Evolutionary conservation across 2,113 vertebrate genomes (phyloP).

Genomic region (Eulemur macaco): DNA sequence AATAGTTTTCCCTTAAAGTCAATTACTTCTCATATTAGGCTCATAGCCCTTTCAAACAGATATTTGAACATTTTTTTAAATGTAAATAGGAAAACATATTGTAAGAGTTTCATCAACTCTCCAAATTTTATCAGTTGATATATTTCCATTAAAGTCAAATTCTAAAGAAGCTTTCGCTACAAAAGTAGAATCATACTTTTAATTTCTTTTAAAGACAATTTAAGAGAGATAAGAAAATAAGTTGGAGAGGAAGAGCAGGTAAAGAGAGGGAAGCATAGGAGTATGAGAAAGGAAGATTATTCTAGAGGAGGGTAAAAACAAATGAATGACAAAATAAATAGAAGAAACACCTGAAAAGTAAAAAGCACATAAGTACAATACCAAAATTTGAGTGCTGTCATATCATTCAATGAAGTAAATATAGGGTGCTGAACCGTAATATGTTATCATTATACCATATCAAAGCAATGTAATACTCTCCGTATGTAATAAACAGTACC

Average conservation of each 20-base stretch:
- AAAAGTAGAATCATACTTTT: background rate
- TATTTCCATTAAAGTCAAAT: background rate
- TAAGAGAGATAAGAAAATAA: background rate
- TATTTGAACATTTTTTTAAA: background rate
- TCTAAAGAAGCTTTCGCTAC: background rate
- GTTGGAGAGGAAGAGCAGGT: background rate
- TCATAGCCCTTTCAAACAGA: background rate
- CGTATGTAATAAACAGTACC: background rate
- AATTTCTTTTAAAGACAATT: constrained; percentile 39
- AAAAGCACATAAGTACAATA: background rate
- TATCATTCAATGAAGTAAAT: background rate
- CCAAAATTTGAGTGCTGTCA: background rate
- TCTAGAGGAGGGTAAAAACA: background rate
- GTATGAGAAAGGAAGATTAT: background rate
- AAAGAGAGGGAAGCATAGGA: background rate
- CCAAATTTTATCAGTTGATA: background rate
- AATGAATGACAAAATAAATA: background rate
- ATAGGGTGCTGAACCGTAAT: background rate
- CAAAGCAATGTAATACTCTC: background rate
- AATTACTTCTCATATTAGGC: background rate
- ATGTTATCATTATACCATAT: too few species aligned
- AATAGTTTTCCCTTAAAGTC: background rate
- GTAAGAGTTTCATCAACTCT: background rate
- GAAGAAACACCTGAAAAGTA: background rate
- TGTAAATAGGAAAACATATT: background rate